Percentiles rank a stretch among this genome's conserved stretches.
Evolutionary conservation across 2,888 invertebrate species (phyloP).

Genomic region (Acholoe squamosa): DNA sequence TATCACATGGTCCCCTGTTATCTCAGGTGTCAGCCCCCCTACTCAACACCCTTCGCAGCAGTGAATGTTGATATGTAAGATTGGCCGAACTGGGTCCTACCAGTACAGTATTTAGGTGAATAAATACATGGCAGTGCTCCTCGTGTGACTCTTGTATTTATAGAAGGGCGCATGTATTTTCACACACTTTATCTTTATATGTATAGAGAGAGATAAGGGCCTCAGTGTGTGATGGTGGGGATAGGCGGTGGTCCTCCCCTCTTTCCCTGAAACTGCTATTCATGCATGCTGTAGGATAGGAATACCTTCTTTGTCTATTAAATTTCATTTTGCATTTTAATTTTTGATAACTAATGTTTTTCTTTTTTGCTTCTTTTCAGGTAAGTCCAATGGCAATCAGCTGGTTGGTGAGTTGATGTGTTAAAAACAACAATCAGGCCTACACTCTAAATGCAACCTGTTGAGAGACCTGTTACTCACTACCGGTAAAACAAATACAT

Average conservation of each 20-base stretch:
- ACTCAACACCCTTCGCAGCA: neutral
- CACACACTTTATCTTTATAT: neutral
- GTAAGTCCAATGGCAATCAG: neutral
- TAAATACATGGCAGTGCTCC: neutral
- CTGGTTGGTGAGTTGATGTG: neutral
- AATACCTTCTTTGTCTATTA: neutral
- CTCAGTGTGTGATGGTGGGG: neutral
- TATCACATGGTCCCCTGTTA: slow-evolving; percentile 9
- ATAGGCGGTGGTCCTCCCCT: no score
- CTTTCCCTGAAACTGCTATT: neutral
- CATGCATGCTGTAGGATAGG: neutral
- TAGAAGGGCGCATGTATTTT: neutral
- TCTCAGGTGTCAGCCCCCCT: neutral
- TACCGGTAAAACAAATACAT: no score
- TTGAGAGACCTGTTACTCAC: no score
- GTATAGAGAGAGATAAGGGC: neutral
- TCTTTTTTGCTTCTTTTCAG: neutral
- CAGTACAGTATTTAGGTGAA: slow-evolving; percentile 1
- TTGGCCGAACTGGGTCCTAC: neutral
- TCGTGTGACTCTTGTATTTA: neutral
- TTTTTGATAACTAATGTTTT: neutral
- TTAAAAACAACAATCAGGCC: no score
- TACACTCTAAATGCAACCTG: no score
- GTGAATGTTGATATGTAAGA: neutral
- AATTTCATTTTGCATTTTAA: neutral